Percentiles rank a stretch among this genome's conserved stretches.
Conservation (phyloP, 1,140 invertebrate species). For the Ceratosolen fusciceps region DNA sequence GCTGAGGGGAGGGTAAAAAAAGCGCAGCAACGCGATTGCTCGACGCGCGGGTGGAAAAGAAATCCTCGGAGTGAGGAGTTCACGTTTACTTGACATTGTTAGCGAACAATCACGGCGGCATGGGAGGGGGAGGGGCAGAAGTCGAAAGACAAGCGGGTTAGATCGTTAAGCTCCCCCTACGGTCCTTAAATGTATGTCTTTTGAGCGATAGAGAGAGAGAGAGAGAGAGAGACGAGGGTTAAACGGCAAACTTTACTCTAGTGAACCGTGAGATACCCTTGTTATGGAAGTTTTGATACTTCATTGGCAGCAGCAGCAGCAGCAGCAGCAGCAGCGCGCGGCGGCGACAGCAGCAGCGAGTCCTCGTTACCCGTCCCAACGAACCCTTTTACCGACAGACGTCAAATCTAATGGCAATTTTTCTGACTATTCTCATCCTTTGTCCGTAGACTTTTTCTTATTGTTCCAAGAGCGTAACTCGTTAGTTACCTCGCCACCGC, state of each 20-base stretch:
- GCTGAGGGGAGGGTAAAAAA: no score
- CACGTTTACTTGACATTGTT: constrained; percentile 25
- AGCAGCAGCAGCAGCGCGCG: no score
- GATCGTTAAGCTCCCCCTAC: constrained; percentile 11
- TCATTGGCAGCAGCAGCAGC: no score
- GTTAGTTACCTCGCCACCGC: no score
- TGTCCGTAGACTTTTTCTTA: not conserved
- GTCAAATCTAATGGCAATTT: constrained; percentile 10
- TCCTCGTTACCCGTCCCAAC: constrained; percentile 49
- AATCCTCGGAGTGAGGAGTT: not conserved
- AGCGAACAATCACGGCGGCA: constrained; percentile 31
- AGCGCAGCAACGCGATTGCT: no score
- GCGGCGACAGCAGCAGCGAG: no score
- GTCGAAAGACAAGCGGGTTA: no score
- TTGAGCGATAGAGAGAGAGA: no score
- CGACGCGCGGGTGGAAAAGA: not conserved
- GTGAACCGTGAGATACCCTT: constrained; percentile 26
- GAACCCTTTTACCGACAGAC: constrained; percentile 6
- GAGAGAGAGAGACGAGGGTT: no score
- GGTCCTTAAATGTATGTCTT: not conserved
- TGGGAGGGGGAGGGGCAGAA: not conserved
- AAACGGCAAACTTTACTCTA: constrained; percentile 13
- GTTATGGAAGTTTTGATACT: constrained; percentile 49
- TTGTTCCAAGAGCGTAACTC: not conserved
- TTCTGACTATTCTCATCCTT: not conserved